Evolutionary conservation across 2,888 invertebrate genomes (phyloP).

Genomic region (Eilema griseolum): DNA sequence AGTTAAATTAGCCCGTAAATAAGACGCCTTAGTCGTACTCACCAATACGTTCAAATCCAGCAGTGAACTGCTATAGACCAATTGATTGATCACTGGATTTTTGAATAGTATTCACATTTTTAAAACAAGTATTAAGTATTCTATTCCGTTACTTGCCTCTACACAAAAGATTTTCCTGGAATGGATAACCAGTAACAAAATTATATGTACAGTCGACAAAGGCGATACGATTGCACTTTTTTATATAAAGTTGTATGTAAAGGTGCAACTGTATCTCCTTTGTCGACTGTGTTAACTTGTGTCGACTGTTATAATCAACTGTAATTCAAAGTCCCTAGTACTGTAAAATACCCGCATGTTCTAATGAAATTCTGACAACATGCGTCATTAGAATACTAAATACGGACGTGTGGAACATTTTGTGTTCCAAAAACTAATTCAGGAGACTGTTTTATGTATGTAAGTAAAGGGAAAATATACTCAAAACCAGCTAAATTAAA

Average conservation of each 20-base stretch:
- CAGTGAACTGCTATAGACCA: too few species aligned
- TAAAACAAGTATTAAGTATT: too few species aligned
- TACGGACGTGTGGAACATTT: neutral
- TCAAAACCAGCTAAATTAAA: neutral
- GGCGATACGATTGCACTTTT: too few species aligned
- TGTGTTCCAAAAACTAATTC: neutral
- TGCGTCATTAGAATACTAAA: constrained; percentile 43
- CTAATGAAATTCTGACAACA: constrained; percentile 44
- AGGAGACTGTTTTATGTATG: neutral
- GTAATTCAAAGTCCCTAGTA: constrained; percentile 1
- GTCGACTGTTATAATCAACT: too few species aligned
- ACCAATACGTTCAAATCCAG: too few species aligned
- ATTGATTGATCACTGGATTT: too few species aligned
- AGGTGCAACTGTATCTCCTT: too few species aligned
- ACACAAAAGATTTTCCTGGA: neutral
- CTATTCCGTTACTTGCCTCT: neutral
- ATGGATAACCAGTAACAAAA: neutral
- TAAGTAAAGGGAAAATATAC: neutral
- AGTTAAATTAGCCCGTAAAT: too few species aligned
- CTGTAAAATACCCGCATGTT: constrained; percentile 38
- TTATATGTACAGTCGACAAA: neutral
- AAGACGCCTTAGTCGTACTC: too few species aligned
- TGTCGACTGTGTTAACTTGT: too few species aligned
- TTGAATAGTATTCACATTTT: too few species aligned
- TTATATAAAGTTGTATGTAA: too few species aligned